Evolutionary conservation across 2,797 vertebrate genomes (phyloP).

Genomic region (Leuciscus waleckii): DNA sequence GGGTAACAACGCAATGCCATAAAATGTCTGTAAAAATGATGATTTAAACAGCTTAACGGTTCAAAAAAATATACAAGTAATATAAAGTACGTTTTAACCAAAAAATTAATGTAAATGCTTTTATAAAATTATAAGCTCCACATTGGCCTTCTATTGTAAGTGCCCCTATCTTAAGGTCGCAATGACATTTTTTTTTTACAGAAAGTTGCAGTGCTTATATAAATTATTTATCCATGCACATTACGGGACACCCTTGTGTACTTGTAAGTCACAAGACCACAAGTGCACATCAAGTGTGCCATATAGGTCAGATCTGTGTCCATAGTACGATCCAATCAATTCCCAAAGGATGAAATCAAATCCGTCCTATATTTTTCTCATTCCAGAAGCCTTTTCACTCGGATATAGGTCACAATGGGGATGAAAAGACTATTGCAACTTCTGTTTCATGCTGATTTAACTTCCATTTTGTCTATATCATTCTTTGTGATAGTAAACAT

Average conservation of each 20-base stretch:
- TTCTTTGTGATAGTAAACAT: neutral
- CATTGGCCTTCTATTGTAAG: neutral
- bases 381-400: neutral
- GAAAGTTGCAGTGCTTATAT: neutral
- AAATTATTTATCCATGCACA: neutral
- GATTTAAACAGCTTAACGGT: neutral
- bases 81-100: neutral
- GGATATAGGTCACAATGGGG: neutral
- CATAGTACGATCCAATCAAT: neutral
- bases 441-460: neutral
- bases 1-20: neutral
- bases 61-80: neutral
- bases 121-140: neutral
- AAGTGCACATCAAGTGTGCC: neutral
- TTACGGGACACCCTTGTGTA: neutral
- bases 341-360: neutral
- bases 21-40: neutral
- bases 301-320: neutral
- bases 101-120: neutral
- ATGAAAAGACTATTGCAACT: neutral
- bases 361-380: neutral
- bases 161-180: neutral
- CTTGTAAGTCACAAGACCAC: neutral
- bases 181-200: neutral
- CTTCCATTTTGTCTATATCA: neutral